Evolutionary conservation across 2,113 vertebrate species (phyloP), one percentile per base, ranked within the genome.

Genomic region (Anguilla rostrata): DNA sequence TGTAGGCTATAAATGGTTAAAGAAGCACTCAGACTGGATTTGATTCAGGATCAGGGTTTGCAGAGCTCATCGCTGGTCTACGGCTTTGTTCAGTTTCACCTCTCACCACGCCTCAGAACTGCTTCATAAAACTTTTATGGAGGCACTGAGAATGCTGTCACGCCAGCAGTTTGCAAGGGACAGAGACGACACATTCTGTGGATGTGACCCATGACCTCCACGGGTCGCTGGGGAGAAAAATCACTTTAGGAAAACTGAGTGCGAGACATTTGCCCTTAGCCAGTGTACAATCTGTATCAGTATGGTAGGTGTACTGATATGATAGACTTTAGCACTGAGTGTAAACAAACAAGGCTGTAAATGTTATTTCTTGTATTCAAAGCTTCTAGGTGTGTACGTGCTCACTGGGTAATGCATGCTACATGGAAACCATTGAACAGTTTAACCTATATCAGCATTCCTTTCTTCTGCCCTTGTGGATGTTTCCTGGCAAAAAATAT

Each of bases 61-160:
- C 5, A 57, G 71, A 87, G 43, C 83, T 78, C 81, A 87, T 83
- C 46, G 14, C 46, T 18, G 49, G 81, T 22, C 82, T 20, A n/a
- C 29, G 34, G 66, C 26, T 78, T 87, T 56, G 66, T 49, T 79
- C 83, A 66, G 39, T 39, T 87, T 83, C 81, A 83, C 83, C 83
- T 87, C 46, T 87, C 82, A 75, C n/a, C 75, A 63, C 53, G 22
- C 56, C 3, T 81, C 39, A 86, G 78, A 40, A 22, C 16, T 78
- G 22, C 81, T 83, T 87, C 82, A 87, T 87, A 83, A 87, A 87
- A 79, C 34, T 87, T 87, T 87, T 78, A 87, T 79, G 41, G 82
- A n/a, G 57, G 46, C 41, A n/a, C 34, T 87, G 86, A 87, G 82
- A 87, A 83, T 78, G 46, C 43, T 71, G 39, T 87, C 71, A 57